Evolutionary conservation across 2,113 vertebrate species (phyloP).

Genomic region (Albula glossodonta): DNA sequence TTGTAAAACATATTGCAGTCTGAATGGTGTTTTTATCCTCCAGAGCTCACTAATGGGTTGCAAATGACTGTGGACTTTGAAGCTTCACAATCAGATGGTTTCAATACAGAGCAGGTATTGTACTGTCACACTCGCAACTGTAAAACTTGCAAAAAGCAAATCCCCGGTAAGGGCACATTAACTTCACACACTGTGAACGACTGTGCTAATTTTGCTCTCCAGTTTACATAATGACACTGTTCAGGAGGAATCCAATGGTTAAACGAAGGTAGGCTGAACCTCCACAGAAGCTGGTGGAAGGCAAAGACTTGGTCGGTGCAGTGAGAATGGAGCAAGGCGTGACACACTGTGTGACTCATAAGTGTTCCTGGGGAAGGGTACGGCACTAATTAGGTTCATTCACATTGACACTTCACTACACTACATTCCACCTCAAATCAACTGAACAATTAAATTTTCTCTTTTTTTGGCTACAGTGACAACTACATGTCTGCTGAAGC

Average conservation of each 20-base stretch:
- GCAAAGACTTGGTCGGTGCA: not conserved
- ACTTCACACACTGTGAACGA: conserved; percentile 1
- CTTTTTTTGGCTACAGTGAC: no score
- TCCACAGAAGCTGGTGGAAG: not conserved
- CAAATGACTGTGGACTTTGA: conserved; percentile 41
- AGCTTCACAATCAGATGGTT: conserved; percentile 32
- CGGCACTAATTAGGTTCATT: no score
- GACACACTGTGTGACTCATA: no score
- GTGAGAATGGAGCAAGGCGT: not conserved
- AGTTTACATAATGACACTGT: not conserved
- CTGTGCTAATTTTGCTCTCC: conserved; percentile 1
- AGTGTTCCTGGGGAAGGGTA: no score
- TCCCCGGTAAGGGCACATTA: not conserved
- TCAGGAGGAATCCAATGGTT: conserved; percentile 22
- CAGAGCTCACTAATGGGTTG: conserved; percentile 38
- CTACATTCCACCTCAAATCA: no score
- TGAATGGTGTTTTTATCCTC: conserved; percentile 37
- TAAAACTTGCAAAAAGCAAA: conserved; percentile 29
- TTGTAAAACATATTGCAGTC: conserved; percentile 17
- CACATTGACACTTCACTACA: no score
- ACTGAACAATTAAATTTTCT: no score
- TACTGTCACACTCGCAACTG: conserved; percentile 23
- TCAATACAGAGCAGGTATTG: conserved; percentile 35
- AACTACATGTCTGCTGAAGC: no score
- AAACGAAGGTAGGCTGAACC: not conserved